Evolutionary conservation across 2,113 vertebrate genomes (phyloP).

Genomic region (Philantomba maxwellii): DNA sequence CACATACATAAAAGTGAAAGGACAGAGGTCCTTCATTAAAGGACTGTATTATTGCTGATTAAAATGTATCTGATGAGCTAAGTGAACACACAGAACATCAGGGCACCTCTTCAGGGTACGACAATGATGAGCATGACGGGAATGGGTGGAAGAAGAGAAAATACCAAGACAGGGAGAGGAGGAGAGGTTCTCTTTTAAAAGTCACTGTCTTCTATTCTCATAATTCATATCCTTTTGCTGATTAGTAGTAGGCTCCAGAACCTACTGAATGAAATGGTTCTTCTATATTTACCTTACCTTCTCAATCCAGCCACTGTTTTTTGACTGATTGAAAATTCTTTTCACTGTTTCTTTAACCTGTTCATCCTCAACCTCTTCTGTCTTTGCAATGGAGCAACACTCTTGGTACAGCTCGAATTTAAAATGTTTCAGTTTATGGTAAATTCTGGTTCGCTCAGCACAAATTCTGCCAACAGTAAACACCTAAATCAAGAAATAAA

Average conservation of each 20-base stretch:
- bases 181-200: not conserved
- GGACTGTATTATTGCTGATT: not conserved
- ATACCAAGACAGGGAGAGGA: not conserved
- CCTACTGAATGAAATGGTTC: not conserved
- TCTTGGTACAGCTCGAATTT: constrained; percentile 84
- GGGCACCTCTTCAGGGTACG: not conserved
- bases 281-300: constrained; percentile 74
- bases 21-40: not conserved
- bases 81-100: not conserved
- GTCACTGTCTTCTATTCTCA: not conserved
- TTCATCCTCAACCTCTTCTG: constrained; percentile 70
- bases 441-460: constrained; percentile 82
- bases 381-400: constrained; percentile 72
- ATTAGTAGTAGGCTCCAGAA: not conserved
- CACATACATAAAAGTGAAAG: not conserved
- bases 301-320: constrained; percentile 81
- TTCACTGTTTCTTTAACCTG: constrained; percentile 83
- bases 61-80: not conserved
- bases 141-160: constrained; percentile 30
- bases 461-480: constrained; percentile 82
- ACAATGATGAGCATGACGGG: not conserved
- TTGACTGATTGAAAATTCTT: constrained; percentile 75
- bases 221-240: not conserved
- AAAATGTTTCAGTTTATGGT: constrained; percentile 87
- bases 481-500: constrained; percentile 72